A percentile compares a stretch with the other conserved stretches of the same genome.
Conservation (phyloP, 1,140 invertebrate species). For the Heliconius eleuchia region DNA sequence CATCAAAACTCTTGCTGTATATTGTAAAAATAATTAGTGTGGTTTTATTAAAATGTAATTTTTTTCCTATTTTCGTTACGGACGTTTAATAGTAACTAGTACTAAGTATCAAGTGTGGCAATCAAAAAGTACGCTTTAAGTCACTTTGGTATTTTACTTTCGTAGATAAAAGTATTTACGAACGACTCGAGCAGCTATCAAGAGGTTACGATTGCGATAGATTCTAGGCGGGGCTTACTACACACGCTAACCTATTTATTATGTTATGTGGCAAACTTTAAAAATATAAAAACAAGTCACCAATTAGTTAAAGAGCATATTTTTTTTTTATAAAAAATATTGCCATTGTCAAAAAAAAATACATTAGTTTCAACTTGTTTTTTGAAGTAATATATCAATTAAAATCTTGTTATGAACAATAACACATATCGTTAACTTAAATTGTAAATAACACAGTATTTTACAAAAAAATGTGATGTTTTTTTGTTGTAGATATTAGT, state of each 20-base stretch:
- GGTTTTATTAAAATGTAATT: neutral
- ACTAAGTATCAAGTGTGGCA: neutral
- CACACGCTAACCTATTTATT: neutral
- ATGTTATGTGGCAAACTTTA: neutral
- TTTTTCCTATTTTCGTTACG: no score
- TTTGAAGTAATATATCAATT: no score
- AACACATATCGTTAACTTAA: no score
- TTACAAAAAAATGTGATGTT: no score
- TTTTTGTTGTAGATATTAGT: no score
- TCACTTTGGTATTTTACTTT: constrained; percentile 5
- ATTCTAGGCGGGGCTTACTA: neutral
- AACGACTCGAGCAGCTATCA: neutral
- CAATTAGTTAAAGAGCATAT: neutral
- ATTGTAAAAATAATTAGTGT: neutral
- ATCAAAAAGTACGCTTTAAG: neutral
- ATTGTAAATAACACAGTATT: no score
- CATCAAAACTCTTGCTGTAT: no score
- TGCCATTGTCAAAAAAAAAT: no score
- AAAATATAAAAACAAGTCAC: neutral
- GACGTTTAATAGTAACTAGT: no score
- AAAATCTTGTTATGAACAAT: no score
- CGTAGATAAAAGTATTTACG: constrained; percentile 4
- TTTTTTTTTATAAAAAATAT: no score
- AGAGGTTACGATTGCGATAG: constrained; percentile 10
- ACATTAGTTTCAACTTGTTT: no score